Evolutionary conservation across 1,140 invertebrate species (phyloP), one percentile per base, ranked within the genome.

Genomic region (Meloidogyne chitwoodi): DNA sequence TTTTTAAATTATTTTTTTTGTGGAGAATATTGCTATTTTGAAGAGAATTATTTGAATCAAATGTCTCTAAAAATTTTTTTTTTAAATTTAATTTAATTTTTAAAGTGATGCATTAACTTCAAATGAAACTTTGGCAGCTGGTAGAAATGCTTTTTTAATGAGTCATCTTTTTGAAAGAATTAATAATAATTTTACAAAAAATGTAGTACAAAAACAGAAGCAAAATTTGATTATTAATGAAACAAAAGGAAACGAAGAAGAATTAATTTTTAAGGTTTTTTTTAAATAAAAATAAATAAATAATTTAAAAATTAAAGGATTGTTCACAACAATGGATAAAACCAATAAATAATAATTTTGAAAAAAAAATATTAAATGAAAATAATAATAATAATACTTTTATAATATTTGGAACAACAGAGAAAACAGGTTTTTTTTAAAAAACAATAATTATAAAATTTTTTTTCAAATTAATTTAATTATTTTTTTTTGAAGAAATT

Each of bases 141-240:
- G 65, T 19, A 67, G 65, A 67, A 67, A 67, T 67, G 65, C 65
- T 41, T 67, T 67, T 41, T 41, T 67, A 34, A 67, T 67, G 29
- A 41, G 29, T 10, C 65, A 67, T 26, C 22, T 67, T n/a, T 67
- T 67, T 41, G 65, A 67, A 8, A 41, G 38, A 41, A 34, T 67
- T 6, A 41, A 67, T 41, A n/a, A n/a, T n/a, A n/a, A n/a, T n/a
- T n/a, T n/a, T n/a, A n/a, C n/a, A n/a, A n/a, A n/a, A n/a, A n/a
- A n/a, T n/a, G n/a, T n/a, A n/a, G n/a, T n/a, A n/a, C n/a, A n/a
- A n/a, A n/a, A n/a, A n/a, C n/a, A n/a, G n/a, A n/a, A n/a, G n/a
- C n/a, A n/a, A n/a, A n/a, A n/a, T n/a, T n/a, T n/a, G n/a, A n/a
- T n/a, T n/a, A n/a, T n/a, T n/a, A n/a, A n/a, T n/a, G 62, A 64